These are phyloP conservation scores for Camponotus vicinus DNA, from an alignment of 1,140 invertebrate species.

Conservation along the genomic window DNA sequence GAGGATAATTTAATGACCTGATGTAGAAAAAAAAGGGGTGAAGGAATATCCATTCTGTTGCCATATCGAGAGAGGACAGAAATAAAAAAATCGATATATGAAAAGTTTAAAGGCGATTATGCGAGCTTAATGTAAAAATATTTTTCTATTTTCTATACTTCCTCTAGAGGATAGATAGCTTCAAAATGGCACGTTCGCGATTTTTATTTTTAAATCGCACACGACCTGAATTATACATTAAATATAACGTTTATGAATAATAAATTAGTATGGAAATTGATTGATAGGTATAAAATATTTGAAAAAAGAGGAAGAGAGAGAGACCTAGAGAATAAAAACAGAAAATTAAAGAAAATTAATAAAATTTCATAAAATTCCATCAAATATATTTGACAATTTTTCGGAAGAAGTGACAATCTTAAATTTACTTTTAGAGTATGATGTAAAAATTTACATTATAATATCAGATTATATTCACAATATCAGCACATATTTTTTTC, in stretches of 20 bases:
- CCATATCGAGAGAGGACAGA: neutral
- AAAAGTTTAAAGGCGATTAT: neutral
- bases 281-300: neutral
- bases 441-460: neutral
- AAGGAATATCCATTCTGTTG: neutral
- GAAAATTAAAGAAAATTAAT: too few species aligned
- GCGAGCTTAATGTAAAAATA: too few species aligned
- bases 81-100: neutral
- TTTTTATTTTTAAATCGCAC: slow-evolving; percentile 6
- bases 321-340: too few species aligned
- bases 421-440: neutral
- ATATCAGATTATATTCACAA: neutral
- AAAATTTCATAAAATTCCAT: neutral
- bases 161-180: neutral
- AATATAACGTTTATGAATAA: neutral
- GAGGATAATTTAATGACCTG: slow-evolving; percentile 10
- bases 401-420: neutral
- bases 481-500: neutral
- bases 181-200: neutral
- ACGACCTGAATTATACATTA: neutral
- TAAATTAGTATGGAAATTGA: neutral
- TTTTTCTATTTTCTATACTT: too few species aligned
- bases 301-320: neutral
- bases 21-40: neutral
- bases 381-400: neutral